phyloP scores from a whole-genome alignment of 2,113 vertebrate genomes.

The Tragulus kanchil region DNA sequence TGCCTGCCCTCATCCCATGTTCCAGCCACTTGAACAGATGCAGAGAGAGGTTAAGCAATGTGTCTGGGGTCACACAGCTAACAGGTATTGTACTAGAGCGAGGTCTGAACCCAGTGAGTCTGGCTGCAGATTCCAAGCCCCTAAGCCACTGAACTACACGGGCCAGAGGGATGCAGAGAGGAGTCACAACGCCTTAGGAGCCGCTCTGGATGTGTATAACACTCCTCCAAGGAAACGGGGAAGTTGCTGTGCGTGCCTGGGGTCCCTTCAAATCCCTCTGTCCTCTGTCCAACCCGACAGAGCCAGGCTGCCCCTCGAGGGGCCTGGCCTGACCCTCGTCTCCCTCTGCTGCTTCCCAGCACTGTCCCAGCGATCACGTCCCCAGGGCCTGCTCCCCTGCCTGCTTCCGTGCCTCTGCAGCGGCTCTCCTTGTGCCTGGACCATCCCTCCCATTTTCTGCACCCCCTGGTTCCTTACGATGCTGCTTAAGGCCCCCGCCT shows the following conservation, averaged over 20 bases:
- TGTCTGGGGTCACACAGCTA: neutral
- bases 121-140: neutral
- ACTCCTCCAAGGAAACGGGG: neutral
- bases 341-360: fast-evolving
- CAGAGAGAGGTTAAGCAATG: neutral
- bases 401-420: no score
- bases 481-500: neutral
- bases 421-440: neutral
- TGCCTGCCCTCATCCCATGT: fast-evolving
- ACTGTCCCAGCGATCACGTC: fast-evolving
- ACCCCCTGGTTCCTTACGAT: neutral
- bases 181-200: neutral
- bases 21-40: fast-evolving
- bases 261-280: no score
- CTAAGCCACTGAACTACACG: neutral
- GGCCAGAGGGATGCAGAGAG: neutral
- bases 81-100: neutral
- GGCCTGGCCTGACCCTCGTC: neutral
- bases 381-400: no score
- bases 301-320: neutral
- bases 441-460: neutral
- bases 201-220: fast-evolving
- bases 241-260: fast-evolving
- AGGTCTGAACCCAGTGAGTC: neutral
- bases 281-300: neutral